phyloP scores from a whole-genome alignment of 2,797 vertebrate genomes.

The Mormyrops attenuatus region DNA sequence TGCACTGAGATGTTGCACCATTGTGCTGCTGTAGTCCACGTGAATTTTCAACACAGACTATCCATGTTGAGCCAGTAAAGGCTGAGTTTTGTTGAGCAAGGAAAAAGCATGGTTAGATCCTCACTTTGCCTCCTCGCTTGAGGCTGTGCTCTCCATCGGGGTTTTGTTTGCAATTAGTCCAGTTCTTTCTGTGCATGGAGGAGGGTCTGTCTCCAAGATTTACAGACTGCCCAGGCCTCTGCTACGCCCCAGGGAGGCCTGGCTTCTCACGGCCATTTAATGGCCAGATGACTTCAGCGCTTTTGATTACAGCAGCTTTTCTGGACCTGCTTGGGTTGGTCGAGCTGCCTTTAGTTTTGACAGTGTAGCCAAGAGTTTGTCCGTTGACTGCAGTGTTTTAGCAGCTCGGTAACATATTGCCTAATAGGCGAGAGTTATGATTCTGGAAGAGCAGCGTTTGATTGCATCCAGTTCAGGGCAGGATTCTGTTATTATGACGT shows the following conservation, averaged over 20 bases:
- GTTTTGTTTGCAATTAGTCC: conserved; percentile 25
- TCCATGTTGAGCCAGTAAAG: background rate
- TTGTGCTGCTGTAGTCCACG: background rate
- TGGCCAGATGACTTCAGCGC: conserved; percentile 19
- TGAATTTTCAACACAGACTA: background rate
- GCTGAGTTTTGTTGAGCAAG: background rate
- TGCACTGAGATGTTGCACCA: background rate
- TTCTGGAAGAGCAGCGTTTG: background rate
- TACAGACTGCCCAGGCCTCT: background rate
- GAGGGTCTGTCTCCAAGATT: background rate
- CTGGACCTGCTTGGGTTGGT: conserved; percentile 34
- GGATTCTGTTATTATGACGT: background rate
- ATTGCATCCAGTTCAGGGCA: background rate
- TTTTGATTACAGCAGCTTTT: background rate
- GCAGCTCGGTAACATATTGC: background rate
- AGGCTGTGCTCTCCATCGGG: conserved; percentile 13
- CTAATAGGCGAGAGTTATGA: background rate
- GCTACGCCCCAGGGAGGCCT: background rate
- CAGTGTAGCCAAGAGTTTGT: conserved; percentile 67
- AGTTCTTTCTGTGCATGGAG: conserved; percentile 22
- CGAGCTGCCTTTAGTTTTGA: conserved; percentile 80
- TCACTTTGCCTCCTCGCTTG: background rate
- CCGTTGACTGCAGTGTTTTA: background rate
- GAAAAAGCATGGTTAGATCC: background rate
- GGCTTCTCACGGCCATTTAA: background rate